Conservation (phyloP, 2,113 vertebrate species). For the Brachypteracias leptosomus region DNA sequence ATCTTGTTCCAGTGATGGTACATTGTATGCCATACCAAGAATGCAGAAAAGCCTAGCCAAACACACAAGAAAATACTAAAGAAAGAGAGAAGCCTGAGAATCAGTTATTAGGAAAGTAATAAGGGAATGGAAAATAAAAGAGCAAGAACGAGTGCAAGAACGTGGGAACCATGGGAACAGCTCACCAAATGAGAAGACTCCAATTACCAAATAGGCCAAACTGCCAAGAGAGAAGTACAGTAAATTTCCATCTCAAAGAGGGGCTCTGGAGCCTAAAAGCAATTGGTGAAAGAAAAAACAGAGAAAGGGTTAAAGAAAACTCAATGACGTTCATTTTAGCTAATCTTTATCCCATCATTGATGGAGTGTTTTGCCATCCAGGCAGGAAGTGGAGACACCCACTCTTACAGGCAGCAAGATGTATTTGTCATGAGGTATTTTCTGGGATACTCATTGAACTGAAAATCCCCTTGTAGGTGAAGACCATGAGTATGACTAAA, state of each 20-base stretch:
- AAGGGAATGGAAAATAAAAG: not conserved
- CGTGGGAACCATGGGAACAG: not conserved
- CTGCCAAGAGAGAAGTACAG: not conserved
- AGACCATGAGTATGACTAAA: not conserved
- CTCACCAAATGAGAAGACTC: not conserved
- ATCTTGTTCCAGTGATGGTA: conserved; percentile 2
- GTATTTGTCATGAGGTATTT: not conserved
- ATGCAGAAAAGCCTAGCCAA: conserved; percentile 30
- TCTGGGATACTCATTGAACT: conserved; percentile 22
- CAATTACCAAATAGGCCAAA: not conserved
- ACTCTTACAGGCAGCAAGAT: not conserved
- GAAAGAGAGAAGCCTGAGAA: not conserved
- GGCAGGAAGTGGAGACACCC: conserved; percentile 12
- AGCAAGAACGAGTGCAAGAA: not conserved
- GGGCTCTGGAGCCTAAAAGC: not conserved
- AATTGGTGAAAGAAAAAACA: not conserved
- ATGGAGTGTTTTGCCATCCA: not conserved
- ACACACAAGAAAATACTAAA: conserved; percentile 29
- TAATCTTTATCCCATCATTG: not conserved
- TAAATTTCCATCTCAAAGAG: not conserved
- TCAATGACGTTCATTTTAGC: not conserved
- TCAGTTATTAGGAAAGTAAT: conserved; percentile 12
- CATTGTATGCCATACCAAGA: not conserved
- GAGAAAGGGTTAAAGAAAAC: not conserved
- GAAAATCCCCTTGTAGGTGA: not conserved